These are phyloP conservation scores for Helarctos malayanus DNA, from an alignment of 2,797 vertebrate genomes.

Conservation along the genomic window DNA sequence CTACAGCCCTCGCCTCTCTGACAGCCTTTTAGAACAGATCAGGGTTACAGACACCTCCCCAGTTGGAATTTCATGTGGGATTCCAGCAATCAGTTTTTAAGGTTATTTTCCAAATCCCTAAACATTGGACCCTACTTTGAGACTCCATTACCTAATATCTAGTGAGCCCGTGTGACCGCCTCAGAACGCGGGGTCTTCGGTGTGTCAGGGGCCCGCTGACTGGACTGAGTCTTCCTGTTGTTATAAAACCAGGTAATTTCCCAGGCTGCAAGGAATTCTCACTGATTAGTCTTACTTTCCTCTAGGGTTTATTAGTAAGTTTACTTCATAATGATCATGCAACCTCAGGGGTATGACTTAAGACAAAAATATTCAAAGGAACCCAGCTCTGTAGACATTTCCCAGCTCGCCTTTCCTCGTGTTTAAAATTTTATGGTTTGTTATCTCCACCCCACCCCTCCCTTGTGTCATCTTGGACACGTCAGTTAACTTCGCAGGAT, in stretches of 20 bases:
- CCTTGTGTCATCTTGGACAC: neutral
- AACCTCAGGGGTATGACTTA: neutral
- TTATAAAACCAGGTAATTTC: neutral
- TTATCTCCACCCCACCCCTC: neutral
- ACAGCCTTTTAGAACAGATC: neutral
- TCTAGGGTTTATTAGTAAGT: neutral
- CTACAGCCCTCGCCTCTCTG: neutral
- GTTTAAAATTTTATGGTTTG: neutral
- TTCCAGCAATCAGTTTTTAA: neutral
- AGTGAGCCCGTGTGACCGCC: neutral
- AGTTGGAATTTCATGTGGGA: neutral
- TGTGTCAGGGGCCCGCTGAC: neutral
- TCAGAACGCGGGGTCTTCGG: neutral
- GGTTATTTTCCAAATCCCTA: constrained; percentile 10
- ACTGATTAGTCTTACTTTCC: neutral
- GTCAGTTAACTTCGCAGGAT: neutral
- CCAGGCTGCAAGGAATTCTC: neutral
- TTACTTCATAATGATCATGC: neutral
- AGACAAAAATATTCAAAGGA: neutral
- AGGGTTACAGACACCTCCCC: neutral
- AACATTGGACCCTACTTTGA: neutral
- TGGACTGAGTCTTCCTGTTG: neutral
- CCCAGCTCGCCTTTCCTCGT: neutral
- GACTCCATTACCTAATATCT: neutral
- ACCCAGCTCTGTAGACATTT: neutral